Evolutionary conservation across 2,797 vertebrate species (phyloP).

Genomic region (Phoebastria nigripes): DNA sequence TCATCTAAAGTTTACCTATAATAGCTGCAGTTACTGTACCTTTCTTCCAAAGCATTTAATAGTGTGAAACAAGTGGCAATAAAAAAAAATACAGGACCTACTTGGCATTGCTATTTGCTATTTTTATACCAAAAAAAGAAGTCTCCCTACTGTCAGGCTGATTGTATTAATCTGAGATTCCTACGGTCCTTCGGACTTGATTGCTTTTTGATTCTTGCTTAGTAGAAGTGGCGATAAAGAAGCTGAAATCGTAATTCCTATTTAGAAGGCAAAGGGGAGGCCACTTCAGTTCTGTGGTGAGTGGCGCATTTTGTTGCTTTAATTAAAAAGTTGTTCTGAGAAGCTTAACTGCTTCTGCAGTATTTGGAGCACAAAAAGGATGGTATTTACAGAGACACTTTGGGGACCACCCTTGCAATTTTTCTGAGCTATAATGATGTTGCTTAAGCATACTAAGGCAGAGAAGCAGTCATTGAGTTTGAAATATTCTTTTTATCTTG

Average conservation of each 20-base stretch:
- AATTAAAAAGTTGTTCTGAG: slow-evolving; percentile 53
- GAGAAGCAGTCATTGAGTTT: neutral
- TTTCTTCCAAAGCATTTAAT: slow-evolving; percentile 46
- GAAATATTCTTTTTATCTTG: neutral
- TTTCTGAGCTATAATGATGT: neutral
- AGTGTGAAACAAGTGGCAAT: slow-evolving; percentile 20
- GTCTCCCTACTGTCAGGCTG: slow-evolving; percentile 29
- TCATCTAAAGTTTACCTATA: slow-evolving; percentile 53
- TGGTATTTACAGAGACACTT: neutral
- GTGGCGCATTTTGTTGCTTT: slow-evolving; percentile 12
- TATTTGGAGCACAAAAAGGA: neutral
- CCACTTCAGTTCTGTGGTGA: slow-evolving; percentile 24
- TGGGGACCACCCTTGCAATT: neutral
- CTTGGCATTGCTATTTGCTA: slow-evolving; percentile 8
- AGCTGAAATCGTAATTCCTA: slow-evolving; percentile 55
- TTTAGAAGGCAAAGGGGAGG: slow-evolving; percentile 32
- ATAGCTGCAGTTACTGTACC: slow-evolving; percentile 21
- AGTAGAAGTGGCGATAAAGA: slow-evolving; percentile 56
- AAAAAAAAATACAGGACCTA: neutral
- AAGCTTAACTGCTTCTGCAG: neutral
- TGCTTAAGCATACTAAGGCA: neutral
- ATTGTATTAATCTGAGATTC: slow-evolving; percentile 66
- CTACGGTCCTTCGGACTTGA: slow-evolving; percentile 61
- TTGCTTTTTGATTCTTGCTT: slow-evolving; percentile 58
- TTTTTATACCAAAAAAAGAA: slow-evolving; percentile 16